phyloP scores from a whole-genome alignment of 2,797 vertebrate genomes.

The Rhinogobio ventralis region DNA sequence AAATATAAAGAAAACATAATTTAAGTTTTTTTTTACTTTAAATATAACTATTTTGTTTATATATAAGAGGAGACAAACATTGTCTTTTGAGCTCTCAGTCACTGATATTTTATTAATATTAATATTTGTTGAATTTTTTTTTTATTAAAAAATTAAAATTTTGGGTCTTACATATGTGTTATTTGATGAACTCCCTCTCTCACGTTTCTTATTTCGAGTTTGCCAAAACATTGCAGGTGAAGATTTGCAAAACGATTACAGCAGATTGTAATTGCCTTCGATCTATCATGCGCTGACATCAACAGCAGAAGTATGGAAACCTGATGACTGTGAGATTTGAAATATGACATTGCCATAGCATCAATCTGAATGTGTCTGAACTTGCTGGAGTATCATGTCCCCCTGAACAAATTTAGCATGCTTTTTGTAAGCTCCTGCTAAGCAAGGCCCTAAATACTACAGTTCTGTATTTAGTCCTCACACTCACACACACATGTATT shows the following conservation, averaged over 20 bases:
- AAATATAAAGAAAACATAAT: background rate
- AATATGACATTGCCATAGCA: conserved; percentile 45
- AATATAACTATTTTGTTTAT: background rate
- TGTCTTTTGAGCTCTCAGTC: background rate
- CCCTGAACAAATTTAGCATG: conserved; percentile 54
- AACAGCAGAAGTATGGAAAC: conserved; percentile 29
- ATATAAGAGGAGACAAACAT: too few species aligned
- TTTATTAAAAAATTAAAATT: too few species aligned
- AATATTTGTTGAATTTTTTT: background rate
- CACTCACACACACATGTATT: conserved; percentile 10
- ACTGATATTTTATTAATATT: background rate
- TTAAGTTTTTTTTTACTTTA: background rate
- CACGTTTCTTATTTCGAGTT: background rate
- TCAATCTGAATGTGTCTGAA: conserved; percentile 52
- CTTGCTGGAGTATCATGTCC: conserved; percentile 58
- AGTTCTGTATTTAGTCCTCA: conserved; percentile 45
- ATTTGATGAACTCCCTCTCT: background rate
- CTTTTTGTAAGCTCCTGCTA: conserved; percentile 51
- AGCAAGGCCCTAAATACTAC: conserved; percentile 54
- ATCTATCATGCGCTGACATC: conserved; percentile 13
- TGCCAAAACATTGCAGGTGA: background rate
- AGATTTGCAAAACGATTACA: background rate
- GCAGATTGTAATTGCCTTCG: conserved; percentile 1
- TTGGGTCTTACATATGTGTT: background rate
- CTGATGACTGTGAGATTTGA: conserved; percentile 50